Evolutionary conservation across 1,140 invertebrate genomes (phyloP), one percentile per base, ranked within the genome.

Genomic region (Riptortus pedestris): DNA sequence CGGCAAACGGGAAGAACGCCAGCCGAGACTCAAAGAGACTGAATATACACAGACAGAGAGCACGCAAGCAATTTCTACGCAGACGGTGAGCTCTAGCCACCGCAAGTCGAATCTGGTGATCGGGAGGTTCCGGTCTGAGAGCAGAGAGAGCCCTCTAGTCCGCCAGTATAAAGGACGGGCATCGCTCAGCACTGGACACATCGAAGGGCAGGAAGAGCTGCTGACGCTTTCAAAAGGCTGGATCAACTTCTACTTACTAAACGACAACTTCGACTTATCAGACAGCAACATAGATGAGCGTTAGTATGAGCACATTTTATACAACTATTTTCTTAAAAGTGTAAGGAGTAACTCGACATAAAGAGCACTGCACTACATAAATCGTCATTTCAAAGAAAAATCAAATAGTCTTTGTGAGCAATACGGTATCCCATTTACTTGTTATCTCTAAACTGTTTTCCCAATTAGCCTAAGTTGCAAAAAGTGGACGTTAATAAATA

Each of bases 211-310:
- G 26, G 70, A 70, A 52, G 70, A 72, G 14, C 62, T 72, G 12
- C 24, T 72, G 1, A 70, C 70, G 0, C 55, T 73, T 11, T 73
- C 72, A 14, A 73, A 72, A 52, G 72, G 72, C 14, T 73, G 72
- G 72, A 72, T 73, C 16, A 73, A 73, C 60, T 73, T 73, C 61
- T 73, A 73, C 55, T 60, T 73, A 14, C 60, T 73, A 7, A 64
- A 63, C 51, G 69, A 70, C 20, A 71, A 66, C 51, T 55, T 66
- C 12, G 69, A 71, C 12, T 38, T 43, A 2, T 66, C 64, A 1
- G 70, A 70, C 45, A 65, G 58, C 33, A 45, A 66, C 66, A 61
- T 45, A 24, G 65, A 65, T 26, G 65, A 63, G 59, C 45, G 52
- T 63, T 51, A 62, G 9, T 61, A 20, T 26, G n/a, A n/a, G n/a